phyloP scores from a whole-genome alignment of 2,888 invertebrate genomes.

The Caenorhabditis auriculariae region DNA sequence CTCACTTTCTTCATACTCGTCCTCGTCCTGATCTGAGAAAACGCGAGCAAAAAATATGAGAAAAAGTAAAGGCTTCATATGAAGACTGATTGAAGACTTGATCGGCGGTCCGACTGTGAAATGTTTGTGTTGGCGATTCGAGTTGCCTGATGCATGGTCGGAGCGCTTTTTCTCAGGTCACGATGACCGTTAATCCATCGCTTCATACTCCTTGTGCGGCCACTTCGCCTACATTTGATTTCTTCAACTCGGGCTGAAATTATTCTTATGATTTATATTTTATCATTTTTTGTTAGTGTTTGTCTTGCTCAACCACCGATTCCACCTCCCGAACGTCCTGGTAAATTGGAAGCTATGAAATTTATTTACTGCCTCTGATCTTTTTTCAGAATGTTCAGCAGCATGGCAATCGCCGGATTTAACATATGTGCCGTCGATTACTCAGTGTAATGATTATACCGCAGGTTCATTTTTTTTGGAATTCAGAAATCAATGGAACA shows the following conservation, averaged over 20 bases:
- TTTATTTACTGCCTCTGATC: too few relatives aligned
- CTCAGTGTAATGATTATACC: constrained; percentile 39
- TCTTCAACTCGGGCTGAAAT: too few relatives aligned
- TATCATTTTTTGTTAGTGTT: not conserved
- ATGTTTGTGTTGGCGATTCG: too few relatives aligned
- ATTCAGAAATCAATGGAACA: not conserved
- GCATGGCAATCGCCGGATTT: constrained; percentile 52
- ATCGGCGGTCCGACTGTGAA: too few relatives aligned
- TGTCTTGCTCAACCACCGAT: constrained; percentile 26
- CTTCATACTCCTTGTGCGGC: too few relatives aligned
- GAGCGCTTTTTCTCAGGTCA: constrained; percentile 29
- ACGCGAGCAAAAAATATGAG: constrained; percentile 7
- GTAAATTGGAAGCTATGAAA: too few relatives aligned
- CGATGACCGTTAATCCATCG: too few relatives aligned
- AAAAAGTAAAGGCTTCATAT: constrained; percentile 11
- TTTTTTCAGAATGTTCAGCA: constrained; percentile 38
- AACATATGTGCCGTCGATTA: constrained; percentile 45
- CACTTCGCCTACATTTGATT: too few relatives aligned
- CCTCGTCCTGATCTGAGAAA: not conserved
- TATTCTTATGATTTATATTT: not conserved
- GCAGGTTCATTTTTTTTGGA: constrained; percentile 18
- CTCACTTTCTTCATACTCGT: constrained; percentile 38
- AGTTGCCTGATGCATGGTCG: too few relatives aligned
- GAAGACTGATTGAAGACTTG: constrained; percentile 2
- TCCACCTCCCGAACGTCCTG: constrained; percentile 44